Evolutionary conservation across 1,140 invertebrate species (phyloP), one percentile per base, ranked within the genome.

Genomic region (Drosophila serrata): DNA sequence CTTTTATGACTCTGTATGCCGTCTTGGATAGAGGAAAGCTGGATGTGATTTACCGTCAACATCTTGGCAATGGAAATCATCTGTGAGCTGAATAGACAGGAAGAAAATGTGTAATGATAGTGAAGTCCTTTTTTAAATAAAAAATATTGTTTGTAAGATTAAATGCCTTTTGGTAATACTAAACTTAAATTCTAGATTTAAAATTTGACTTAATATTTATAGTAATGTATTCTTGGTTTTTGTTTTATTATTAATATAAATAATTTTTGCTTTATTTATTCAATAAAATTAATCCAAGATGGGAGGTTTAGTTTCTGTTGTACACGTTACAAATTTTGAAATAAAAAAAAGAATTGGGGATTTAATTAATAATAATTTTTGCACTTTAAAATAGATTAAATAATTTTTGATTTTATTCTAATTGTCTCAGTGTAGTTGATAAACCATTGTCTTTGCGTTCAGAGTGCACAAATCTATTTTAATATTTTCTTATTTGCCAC

Each of bases 401-500:
- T 43, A 22, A 22, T 3, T 19, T 11, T 0, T 11, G 6, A 17
- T 1, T 40, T 40, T 40, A 17, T 40, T 11, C 1, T 5, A 42
- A 40, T 40, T 40, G 39, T 67, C 39, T 40, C 77, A 79, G 81
- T 90, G 78, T 67, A 78, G 43, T 58, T 43, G 37, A 17, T 48
- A 49, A 68, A 29, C 56, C 76, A 79, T 84, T 87, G 84, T 87
- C 84, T 87, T 87, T 74, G 59, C 48, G 33, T 55, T 59, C 46
- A 57, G 64, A 84, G 68, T 84, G 85, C 85, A 90, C 77, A 90
- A 90, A 90, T 90, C 85, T 90, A 90, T 90, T 90, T 90, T 90
- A 90, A 90, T 90, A 90, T 90, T 90, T 90, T 84, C 85, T 90
- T 90, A 90, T 90, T 90, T 90, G 81, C 85, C 85, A 90, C 81